These are phyloP conservation scores for Lasioglossum pauxillum DNA, from an alignment of 2,888 invertebrate genomes.

Conservation along the genomic window DNA sequence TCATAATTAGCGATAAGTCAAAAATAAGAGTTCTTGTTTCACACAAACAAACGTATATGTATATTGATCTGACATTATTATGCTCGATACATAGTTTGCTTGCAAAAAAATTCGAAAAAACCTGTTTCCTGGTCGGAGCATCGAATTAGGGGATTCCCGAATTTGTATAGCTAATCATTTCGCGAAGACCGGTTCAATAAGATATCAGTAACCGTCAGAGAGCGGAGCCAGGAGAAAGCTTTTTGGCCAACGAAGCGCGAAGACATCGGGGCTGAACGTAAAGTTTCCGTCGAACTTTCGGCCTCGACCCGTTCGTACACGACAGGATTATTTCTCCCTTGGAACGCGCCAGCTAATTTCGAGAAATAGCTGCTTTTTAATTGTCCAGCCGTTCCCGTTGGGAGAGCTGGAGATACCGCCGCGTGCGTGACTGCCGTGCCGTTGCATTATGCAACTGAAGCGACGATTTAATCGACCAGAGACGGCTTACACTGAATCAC, in stretches of 20 bases:
- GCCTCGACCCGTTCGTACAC: background rate
- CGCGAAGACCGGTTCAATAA: background rate
- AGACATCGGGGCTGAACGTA: background rate
- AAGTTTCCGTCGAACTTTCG: conserved; percentile 15
- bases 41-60: too few relatives aligned
- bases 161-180: conserved; percentile 11
- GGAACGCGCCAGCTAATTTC: conserved; percentile 41
- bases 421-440: conserved; percentile 23
- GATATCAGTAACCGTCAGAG: background rate
- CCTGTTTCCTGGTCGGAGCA: background rate
- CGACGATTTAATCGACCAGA: conserved; percentile 53
- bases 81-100: background rate
- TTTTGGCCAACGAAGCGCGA: conserved; percentile 32
- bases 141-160: background rate
- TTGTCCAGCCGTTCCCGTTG: conserved; percentile 12
- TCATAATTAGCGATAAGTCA: background rate
- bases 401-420: conserved; percentile 29
- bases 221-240: background rate
- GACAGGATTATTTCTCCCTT: conserved; percentile 17
- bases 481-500: conserved; percentile 24
- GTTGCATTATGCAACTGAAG: conserved; percentile 48
- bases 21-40: background rate
- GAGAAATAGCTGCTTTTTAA: conserved; percentile 36
- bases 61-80: background rate
- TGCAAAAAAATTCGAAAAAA: background rate